Evolutionary conservation across 35 echinoderm and acorn worm genomes (phyloP).

Genomic region (Diadema setosum): DNA sequence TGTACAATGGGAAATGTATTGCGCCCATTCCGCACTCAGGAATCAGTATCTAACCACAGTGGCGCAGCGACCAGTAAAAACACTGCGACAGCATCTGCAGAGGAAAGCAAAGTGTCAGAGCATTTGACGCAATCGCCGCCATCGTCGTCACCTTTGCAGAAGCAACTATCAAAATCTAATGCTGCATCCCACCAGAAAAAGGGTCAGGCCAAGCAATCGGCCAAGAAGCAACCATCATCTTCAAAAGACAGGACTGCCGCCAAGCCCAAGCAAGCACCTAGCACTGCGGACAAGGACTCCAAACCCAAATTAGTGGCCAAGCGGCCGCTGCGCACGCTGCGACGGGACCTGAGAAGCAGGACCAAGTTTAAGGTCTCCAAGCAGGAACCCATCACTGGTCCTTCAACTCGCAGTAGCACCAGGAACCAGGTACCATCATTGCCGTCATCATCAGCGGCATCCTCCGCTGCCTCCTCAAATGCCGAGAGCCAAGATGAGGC

Average conservation of each 20-base stretch:
- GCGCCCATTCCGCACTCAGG: not conserved
- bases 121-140: not conserved
- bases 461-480: not conserved
- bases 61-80: not conserved
- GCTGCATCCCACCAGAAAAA: not conserved
- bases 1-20: not conserved
- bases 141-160: not conserved
- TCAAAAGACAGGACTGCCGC: not conserved
- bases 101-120: not conserved
- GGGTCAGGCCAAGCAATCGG: not conserved
- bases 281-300: not conserved
- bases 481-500: constrained; percentile 1
- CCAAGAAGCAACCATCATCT: not conserved
- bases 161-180: not conserved
- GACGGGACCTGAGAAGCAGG: not conserved
- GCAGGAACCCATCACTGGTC: not conserved
- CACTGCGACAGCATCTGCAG: not conserved
- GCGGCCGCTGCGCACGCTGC: not conserved
- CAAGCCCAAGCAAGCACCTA: not conserved
- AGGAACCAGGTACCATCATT: not conserved
- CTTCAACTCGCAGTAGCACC: not conserved
- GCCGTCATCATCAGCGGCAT: not conserved
- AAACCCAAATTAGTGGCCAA: not conserved
- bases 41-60: not conserved
- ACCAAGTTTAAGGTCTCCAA: not conserved